Evolutionary conservation across 2,113 vertebrate genomes (phyloP), one percentile per base, ranked within the genome.

Genomic region (Physeter macrocephalus): DNA sequence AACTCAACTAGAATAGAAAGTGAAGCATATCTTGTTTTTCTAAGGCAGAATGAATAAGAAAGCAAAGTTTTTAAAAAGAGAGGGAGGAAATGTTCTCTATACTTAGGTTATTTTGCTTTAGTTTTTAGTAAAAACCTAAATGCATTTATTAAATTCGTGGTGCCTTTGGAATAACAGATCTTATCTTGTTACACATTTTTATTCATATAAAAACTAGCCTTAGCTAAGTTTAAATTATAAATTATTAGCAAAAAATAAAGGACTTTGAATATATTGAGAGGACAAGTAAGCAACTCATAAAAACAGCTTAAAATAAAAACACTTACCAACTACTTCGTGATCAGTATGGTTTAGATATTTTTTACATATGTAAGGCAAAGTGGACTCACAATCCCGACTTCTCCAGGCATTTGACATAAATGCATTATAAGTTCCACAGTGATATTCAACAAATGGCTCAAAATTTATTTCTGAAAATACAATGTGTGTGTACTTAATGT

Each of bases 351-450:
- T 99, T 49, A 98, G 98, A 8, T 98, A 98, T 98, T 99, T 99
- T 98, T 99, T 99, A 98, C 99, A 99, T 92, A 99, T 88, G 90
- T 99, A 99, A 92, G 99, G 99, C 94, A 99, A 98, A 57, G 98
- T 98, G 14, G 98, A 98, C 59, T 99, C 99, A 98, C 99, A 99
- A 14, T 98, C 97, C 20, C 98, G 98, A 94, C 98, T 99, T 93
- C 98, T 98, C 99, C 99, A 99, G 93, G 98, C 95, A 8, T 98
- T 97, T 41, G 97, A 94, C 29, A 96, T 39, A 5, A 98, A 98
- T 1, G 99, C 98, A 97, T 98, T 99, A 95, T 99, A 99, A n/a
- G 99, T 98, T 9, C 99, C 99, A 98, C 99, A 99, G 75, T 96
- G 98, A 82, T 98, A 98, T 98, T 98, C 97, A 98, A 97, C 97